phyloP scores from a whole-genome alignment of 1,140 invertebrate genomes.

The Pseudobourletiella spinata region DNA sequence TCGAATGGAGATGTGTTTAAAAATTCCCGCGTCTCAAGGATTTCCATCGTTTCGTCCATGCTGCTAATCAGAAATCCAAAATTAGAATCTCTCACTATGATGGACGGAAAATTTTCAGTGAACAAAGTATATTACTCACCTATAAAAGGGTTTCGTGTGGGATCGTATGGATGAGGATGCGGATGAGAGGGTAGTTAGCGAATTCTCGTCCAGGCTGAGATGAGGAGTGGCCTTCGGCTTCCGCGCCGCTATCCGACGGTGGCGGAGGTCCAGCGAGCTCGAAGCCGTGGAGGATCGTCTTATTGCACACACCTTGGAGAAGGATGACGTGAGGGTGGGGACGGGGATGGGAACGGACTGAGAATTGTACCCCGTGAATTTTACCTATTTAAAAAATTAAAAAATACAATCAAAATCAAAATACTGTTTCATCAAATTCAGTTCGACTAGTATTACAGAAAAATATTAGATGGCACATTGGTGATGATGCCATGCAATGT shows the following conservation, averaged over 20 bases:
- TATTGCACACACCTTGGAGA: slow-evolving; percentile 55
- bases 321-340: slow-evolving; percentile 40
- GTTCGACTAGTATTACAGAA: too few species aligned
- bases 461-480: too few species aligned
- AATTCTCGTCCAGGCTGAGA: slow-evolving; percentile 33
- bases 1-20: slow-evolving; percentile 31
- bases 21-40: slow-evolving; percentile 25
- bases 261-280: slow-evolving; percentile 39
- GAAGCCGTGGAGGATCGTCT: slow-evolving; percentile 66
- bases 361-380: slow-evolving; percentile 23
- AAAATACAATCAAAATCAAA: neutral
- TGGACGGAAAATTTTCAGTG: neutral
- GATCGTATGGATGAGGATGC: slow-evolving; percentile 20
- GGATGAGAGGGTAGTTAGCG: slow-evolving; percentile 27
- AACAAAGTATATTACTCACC: slow-evolving; percentile 23
- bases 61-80: slow-evolving; percentile 36
- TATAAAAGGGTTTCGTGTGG: slow-evolving; percentile 33
- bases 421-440: neutral
- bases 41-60: slow-evolving; percentile 39
- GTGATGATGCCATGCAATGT: too few species aligned
- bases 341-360: slow-evolving; percentile 28
- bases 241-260: slow-evolving; percentile 17
- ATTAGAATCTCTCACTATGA: too few species aligned
- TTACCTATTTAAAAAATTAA: slow-evolving; percentile 21
- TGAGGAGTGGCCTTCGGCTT: slow-evolving; percentile 26